These are phyloP conservation scores for Eupithecia centaureata DNA, from an alignment of 2,888 invertebrate species.

Conservation along the genomic window DNA sequence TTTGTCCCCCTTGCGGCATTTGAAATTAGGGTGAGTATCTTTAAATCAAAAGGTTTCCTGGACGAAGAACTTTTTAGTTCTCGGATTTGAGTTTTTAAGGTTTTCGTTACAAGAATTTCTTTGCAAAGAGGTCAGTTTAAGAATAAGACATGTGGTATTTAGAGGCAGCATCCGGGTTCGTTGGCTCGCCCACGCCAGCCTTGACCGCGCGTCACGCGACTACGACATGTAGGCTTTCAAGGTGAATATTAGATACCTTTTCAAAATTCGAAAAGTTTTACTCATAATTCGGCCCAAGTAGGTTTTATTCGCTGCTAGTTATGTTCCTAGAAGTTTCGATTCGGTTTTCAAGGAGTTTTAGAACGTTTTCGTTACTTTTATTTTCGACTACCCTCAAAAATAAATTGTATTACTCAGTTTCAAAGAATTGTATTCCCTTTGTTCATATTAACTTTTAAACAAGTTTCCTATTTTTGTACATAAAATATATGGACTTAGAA, in stretches of 20 bases:
- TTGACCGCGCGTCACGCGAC: conserved; percentile 63
- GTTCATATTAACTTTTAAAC: not conserved
- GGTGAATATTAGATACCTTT: conserved; percentile 17
- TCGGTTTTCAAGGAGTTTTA: not conserved
- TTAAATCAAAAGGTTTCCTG: not conserved
- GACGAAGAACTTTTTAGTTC: not conserved
- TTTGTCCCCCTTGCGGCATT: not conserved
- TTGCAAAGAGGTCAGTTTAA: conserved; percentile 16
- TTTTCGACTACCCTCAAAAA: not conserved
- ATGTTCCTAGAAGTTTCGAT: not conserved
- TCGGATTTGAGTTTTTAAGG: not conserved
- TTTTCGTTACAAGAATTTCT: not conserved
- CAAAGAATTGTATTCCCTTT: not conserved
- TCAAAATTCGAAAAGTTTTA: not conserved
- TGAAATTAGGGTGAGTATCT: not conserved
- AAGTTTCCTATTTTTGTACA: not conserved
- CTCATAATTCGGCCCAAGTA: not conserved
- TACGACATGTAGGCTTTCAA: conserved; percentile 33
- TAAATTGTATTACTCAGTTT: not conserved
- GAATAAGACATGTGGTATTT: conserved; percentile 55
- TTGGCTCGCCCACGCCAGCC: conserved; percentile 74
- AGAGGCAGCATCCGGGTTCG: conserved; percentile 74
- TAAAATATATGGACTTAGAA: not conserved
- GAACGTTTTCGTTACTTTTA: not conserved
- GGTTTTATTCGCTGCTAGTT: not conserved